Evolutionary conservation across 2,888 invertebrate species (phyloP).

Genomic region (Venusia cambrica): DNA sequence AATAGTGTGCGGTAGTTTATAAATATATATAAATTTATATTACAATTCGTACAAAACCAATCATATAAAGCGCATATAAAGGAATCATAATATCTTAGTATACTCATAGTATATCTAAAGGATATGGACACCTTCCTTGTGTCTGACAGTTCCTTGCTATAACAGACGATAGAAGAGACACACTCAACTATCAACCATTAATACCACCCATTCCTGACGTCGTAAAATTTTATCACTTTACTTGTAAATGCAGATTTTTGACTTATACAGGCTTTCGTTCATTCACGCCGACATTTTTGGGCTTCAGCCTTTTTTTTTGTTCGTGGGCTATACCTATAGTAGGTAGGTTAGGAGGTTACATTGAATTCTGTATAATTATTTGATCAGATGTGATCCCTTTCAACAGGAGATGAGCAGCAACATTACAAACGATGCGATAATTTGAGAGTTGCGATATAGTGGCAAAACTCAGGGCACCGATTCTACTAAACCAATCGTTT

Average conservation of each 20-base stretch:
- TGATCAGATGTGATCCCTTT: no score
- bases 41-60: slow-evolving; percentile 49
- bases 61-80: slow-evolving; percentile 56
- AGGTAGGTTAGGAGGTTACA: no score
- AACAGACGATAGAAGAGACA: slow-evolving; percentile 2
- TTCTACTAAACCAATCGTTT: no score
- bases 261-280: slow-evolving; percentile 11
- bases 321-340: no score
- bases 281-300: no score
- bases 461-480: no score
- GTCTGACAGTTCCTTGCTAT: slow-evolving; percentile 25
- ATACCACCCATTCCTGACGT: slow-evolving; percentile 4
- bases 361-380: no score
- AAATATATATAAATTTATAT: slow-evolving; percentile 26
- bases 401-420: no score
- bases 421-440: no score
- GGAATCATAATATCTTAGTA: slow-evolving; percentile 39
- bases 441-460: no score
- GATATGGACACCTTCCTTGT: slow-evolving; percentile 29
- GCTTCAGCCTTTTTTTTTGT: no score
- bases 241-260: slow-evolving; percentile 14
- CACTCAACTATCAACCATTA: slow-evolving; percentile 5
- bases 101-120: slow-evolving; percentile 33
- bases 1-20: slow-evolving; percentile 20
- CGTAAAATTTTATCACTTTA: slow-evolving; percentile 14